These are phyloP conservation scores for Nymphalis polychloros DNA, from an alignment of 2,888 invertebrate species.

Conservation along the genomic window DNA sequence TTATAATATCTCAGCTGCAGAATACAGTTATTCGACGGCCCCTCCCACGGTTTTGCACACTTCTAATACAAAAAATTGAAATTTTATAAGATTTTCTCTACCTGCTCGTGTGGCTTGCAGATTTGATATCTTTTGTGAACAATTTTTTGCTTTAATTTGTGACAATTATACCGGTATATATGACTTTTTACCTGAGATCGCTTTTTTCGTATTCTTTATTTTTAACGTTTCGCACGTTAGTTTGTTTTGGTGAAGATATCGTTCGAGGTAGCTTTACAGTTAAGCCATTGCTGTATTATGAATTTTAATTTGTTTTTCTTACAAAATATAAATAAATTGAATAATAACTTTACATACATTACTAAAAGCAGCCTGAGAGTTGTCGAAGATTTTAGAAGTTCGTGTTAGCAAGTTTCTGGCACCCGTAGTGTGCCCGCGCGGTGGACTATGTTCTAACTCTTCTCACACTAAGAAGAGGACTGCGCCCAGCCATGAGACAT, in stretches of 20 bases:
- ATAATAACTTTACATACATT: too few relatives aligned
- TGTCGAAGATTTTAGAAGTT: too few relatives aligned
- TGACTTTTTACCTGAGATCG: slow-evolving; percentile 80
- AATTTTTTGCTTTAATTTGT: slow-evolving; percentile 81
- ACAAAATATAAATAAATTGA: background rate
- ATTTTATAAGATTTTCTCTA: slow-evolving; percentile 70
- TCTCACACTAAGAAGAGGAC: too few relatives aligned
- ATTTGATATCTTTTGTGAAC: slow-evolving; percentile 79
- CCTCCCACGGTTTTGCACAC: slow-evolving; percentile 81
- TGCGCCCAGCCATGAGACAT: too few relatives aligned
- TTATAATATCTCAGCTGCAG: slow-evolving; percentile 3
- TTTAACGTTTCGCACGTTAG: slow-evolving; percentile 72
- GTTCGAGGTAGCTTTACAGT: background rate
- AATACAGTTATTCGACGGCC: slow-evolving; percentile 71
- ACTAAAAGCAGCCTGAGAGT: too few relatives aligned
- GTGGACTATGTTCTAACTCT: too few relatives aligned
- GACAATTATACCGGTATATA: slow-evolving; percentile 81
- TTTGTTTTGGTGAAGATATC: slow-evolving; percentile 64
- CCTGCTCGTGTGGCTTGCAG: slow-evolving; percentile 82
- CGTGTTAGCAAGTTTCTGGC: too few relatives aligned
- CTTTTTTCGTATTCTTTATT: slow-evolving; percentile 62
- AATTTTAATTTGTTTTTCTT: background rate
- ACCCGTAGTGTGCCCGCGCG: too few relatives aligned
- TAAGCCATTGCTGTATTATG: background rate
- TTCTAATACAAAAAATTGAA: slow-evolving; percentile 58